Evolutionary conservation across 2,113 vertebrate genomes (phyloP).

Genomic region (Hiodon tergisus): DNA sequence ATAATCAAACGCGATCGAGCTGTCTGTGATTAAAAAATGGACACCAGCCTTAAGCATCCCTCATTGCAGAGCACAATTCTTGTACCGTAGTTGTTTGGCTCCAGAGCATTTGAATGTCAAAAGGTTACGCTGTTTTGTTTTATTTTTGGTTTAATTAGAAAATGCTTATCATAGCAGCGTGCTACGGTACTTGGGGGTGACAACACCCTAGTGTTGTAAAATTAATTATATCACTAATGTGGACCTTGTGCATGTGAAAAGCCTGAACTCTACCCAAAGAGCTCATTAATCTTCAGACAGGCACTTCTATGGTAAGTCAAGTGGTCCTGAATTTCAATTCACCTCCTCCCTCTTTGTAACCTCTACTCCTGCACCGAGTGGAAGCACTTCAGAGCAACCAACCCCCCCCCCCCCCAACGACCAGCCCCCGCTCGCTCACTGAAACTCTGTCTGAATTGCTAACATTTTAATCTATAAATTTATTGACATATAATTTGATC

Average conservation of each 20-base stretch:
- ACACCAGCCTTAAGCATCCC: slow-evolving; percentile 1
- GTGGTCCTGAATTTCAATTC: slow-evolving; percentile 63
- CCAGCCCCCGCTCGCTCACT: no score
- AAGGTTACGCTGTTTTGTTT: slow-evolving; percentile 38
- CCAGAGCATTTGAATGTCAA: slow-evolving; percentile 57
- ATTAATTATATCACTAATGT: slow-evolving; percentile 77
- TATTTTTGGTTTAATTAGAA: slow-evolving; percentile 73
- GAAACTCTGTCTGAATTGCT: no score
- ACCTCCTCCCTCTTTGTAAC: slow-evolving; percentile 44
- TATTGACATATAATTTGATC: no score
- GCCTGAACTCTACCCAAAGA: slow-evolving; percentile 72
- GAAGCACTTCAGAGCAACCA: slow-evolving; percentile 2
- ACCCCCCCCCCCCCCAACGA: slow-evolving; percentile 15
- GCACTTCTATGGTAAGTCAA: slow-evolving; percentile 59
- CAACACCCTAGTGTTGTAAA: slow-evolving; percentile 76
- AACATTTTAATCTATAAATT: no score
- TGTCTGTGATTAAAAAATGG: slow-evolving; percentile 18
- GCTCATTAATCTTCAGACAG: slow-evolving; percentile 81
- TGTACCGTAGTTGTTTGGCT: slow-evolving; percentile 39
- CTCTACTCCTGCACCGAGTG: slow-evolving; percentile 35
- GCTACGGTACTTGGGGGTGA: slow-evolving; percentile 52
- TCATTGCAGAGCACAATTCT: slow-evolving; percentile 10
- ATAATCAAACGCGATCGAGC: slow-evolving; percentile 37
- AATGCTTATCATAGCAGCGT: slow-evolving; percentile 68
- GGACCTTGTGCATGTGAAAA: slow-evolving; percentile 64